Evolutionary conservation across 1,140 invertebrate species (phyloP).

Genomic region (Drosophila nasuta): DNA sequence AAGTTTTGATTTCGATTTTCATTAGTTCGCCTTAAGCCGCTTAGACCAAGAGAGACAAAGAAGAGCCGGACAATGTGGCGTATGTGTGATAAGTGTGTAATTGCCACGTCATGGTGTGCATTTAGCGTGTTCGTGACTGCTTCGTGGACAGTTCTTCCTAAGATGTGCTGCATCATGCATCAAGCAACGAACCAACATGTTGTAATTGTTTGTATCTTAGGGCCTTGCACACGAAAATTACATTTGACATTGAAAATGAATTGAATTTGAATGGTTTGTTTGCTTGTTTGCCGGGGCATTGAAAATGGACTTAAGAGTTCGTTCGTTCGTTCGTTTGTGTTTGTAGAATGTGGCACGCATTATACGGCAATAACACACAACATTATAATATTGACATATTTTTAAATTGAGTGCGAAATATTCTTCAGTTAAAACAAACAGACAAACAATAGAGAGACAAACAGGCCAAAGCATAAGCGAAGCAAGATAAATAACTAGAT

Average conservation of each 20-base stretch:
- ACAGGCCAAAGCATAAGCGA: slow-evolving; percentile 41
- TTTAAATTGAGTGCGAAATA: slow-evolving; percentile 64
- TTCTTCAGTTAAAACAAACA: slow-evolving; percentile 54
- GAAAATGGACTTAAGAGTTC: slow-evolving; percentile 40
- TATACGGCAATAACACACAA: slow-evolving; percentile 10
- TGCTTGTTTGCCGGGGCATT: slow-evolving; percentile 42
- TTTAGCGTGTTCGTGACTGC: slow-evolving; percentile 58
- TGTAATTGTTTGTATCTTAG: slow-evolving; percentile 31
- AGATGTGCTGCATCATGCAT: slow-evolving; percentile 47
- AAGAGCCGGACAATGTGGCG: slow-evolving; percentile 33
- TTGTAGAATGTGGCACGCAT: slow-evolving; percentile 63
- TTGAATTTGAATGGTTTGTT: slow-evolving; percentile 21
- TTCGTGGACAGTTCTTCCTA: slow-evolving; percentile 46
- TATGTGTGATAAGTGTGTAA: slow-evolving; percentile 73
- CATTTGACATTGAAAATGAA: slow-evolving; percentile 54
- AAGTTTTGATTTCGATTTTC: slow-evolving; percentile 36
- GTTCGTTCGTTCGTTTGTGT: slow-evolving; percentile 32
- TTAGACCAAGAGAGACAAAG: slow-evolving; percentile 35
- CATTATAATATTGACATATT: slow-evolving; percentile 70
- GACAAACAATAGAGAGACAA: slow-evolving; percentile 55
- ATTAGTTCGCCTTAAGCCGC: slow-evolving; percentile 57
- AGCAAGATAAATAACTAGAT: slow-evolving; percentile 33
- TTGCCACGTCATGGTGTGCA: slow-evolving; percentile 66
- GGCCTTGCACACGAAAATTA: slow-evolving; percentile 42
- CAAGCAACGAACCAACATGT: not conserved